A percentile compares a stretch with the other conserved stretches of the same genome.
These are phyloP conservation scores for Dexiosoma caninum DNA, from an alignment of 2,888 invertebrate species.

Conservation along the genomic window DNA sequence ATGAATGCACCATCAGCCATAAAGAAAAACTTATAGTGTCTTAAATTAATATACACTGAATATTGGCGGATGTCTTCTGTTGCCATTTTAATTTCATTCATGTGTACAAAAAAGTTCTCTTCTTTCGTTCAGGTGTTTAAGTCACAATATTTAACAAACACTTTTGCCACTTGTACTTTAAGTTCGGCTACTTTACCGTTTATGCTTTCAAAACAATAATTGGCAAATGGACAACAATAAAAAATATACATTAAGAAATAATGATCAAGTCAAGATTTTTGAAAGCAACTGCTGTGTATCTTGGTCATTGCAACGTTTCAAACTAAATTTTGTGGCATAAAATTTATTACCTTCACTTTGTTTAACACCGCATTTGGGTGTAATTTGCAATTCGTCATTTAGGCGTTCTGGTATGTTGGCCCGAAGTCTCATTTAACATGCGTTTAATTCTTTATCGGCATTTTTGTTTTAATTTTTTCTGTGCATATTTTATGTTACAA, in stretches of 20 bases:
- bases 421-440: conserved; percentile 46
- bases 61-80: neutral
- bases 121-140: conserved; percentile 51
- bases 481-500: neutral
- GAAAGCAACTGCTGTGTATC: neutral
- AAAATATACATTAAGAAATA: neutral
- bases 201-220: conserved; percentile 15
- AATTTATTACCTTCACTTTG: conserved; percentile 59
- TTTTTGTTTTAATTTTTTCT: no score
- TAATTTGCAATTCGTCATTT: conserved; percentile 66
- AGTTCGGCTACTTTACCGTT: neutral
- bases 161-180: conserved; percentile 49
- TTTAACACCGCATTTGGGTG: conserved; percentile 59
- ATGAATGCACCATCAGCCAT: no score
- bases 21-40: no score
- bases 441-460: conserved; percentile 53
- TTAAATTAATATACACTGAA: neutral
- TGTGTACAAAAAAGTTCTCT: no score
- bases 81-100: no score
- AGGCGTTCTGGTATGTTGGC: conserved; percentile 46
- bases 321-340: conserved; percentile 17
- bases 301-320: neutral
- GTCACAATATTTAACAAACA: conserved; percentile 60
- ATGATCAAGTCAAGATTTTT: conserved; percentile 28
- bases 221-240: no score